Evolutionary conservation across 2,888 invertebrate genomes (phyloP).

Genomic region (Mesorhabditis spiculigera): DNA sequence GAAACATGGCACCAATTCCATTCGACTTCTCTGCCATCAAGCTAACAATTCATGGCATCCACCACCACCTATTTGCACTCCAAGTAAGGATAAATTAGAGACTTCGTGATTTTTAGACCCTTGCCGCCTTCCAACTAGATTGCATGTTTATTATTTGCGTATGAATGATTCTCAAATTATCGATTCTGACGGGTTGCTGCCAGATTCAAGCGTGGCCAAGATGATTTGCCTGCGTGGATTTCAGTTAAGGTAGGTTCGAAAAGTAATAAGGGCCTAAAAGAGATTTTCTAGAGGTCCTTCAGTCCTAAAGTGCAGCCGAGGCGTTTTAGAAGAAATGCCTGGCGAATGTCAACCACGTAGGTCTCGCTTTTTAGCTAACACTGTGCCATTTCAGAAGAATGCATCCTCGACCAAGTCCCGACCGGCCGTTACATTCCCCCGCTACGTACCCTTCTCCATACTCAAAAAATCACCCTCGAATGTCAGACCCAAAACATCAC

Average conservation of each 20-base stretch:
- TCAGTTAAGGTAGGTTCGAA: slow-evolving; percentile 19
- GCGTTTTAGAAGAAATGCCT: slow-evolving; percentile 28
- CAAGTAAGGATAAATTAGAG: slow-evolving; percentile 64
- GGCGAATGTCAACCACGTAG: slow-evolving; percentile 51
- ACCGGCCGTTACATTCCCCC: slow-evolving; percentile 26
- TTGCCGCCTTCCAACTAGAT: slow-evolving; percentile 48
- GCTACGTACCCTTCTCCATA: slow-evolving; percentile 24
- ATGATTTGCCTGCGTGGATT: slow-evolving; percentile 37
- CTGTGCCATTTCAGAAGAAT: slow-evolving; percentile 27
- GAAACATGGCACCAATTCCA: neutral
- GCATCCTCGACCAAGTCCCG: slow-evolving; percentile 22
- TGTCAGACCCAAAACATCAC: slow-evolving; percentile 27
- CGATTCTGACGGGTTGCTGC: slow-evolving; percentile 46
- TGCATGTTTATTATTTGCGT: slow-evolving; percentile 52
- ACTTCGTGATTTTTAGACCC: slow-evolving; percentile 30
- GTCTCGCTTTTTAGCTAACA: slow-evolving; percentile 9
- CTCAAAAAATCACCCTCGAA: slow-evolving; percentile 20
- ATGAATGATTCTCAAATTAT: slow-evolving; percentile 43
- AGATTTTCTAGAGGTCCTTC: slow-evolving; percentile 26
- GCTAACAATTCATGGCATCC: slow-evolving; percentile 84
- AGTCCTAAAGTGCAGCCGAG: slow-evolving; percentile 40
- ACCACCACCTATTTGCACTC: slow-evolving; percentile 81
- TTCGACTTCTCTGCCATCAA: neutral
- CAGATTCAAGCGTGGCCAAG: slow-evolving; percentile 39
- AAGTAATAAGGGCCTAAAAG: neutral